These are phyloP conservation scores for Drosophila tropicalis DNA, from an alignment of 1,140 invertebrate genomes.

Conservation along the genomic window DNA sequence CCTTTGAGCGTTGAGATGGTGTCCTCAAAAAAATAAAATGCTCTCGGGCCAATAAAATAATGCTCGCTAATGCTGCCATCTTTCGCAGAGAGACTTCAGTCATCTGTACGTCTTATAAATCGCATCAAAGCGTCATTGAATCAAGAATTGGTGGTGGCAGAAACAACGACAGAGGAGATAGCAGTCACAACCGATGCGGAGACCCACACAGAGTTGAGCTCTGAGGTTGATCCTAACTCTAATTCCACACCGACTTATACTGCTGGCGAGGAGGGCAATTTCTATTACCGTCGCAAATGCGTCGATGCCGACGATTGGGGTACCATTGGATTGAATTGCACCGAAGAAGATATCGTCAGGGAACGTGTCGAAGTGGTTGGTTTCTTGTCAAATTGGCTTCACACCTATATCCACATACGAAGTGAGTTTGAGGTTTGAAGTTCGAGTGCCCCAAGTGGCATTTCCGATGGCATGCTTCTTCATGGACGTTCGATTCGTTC, in stretches of 20 bases:
- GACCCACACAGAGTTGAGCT: constrained; percentile 6
- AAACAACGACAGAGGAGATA: background rate
- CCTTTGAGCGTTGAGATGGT: background rate
- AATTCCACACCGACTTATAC: background rate
- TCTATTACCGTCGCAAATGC: constrained; percentile 56
- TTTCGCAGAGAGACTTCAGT: constrained; percentile 56
- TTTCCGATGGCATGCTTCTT: constrained; percentile 24
- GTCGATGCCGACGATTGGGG: constrained; percentile 66
- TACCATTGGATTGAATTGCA: constrained; percentile 63
- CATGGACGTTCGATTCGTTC: constrained; percentile 26
- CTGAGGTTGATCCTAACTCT: background rate
- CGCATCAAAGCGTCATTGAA: constrained; percentile 50
- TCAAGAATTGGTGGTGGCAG: constrained; percentile 25
- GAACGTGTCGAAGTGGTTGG: constrained; percentile 71
- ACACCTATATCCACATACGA: constrained; percentile 63
- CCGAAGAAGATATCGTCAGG: constrained; percentile 50
- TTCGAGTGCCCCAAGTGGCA: constrained; percentile 2
- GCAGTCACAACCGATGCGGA: constrained; percentile 7
- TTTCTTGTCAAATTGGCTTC: constrained; percentile 70
- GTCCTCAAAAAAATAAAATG: background rate
- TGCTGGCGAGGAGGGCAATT: constrained; percentile 27
- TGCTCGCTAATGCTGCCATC: constrained; percentile 18
- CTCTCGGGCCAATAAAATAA: constrained; percentile 1
- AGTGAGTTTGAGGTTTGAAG: constrained; percentile 59
- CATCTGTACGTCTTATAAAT: constrained; percentile 43